Conservation (phyloP, 2,113 vertebrate genomes). For the Ophiodon elongatus region DNA sequence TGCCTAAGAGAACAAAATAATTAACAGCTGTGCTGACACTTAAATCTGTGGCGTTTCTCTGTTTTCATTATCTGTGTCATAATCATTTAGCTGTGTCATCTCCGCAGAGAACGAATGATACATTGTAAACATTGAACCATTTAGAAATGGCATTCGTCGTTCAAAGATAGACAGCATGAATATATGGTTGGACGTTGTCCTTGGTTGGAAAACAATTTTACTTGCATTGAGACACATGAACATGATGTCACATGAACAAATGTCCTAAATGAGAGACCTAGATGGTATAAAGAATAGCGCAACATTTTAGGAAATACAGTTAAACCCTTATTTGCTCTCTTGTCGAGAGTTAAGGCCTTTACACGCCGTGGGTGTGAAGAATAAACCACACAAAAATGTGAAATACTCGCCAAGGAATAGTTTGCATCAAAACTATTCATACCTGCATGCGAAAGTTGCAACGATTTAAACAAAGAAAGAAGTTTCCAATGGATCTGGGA, state of each 20-base stretch:
- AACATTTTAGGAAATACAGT: background rate
- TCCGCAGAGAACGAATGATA: slow-evolving; percentile 11
- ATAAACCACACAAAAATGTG: too few species aligned
- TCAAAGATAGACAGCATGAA: background rate
- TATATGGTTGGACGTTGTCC: background rate
- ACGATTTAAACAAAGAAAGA: too few species aligned
- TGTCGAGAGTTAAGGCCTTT: background rate
- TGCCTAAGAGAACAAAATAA: slow-evolving; percentile 55
- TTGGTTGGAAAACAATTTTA: background rate
- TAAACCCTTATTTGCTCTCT: background rate
- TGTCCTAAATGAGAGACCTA: background rate
- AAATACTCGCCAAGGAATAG: too few species aligned
- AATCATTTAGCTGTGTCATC: slow-evolving; percentile 67
- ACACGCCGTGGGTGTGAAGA: too few species aligned
- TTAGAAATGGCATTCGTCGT: background rate
- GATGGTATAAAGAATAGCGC: too few species aligned
- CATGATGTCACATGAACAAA: background rate
- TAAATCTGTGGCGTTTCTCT: slow-evolving; percentile 51
- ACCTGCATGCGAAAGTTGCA: too few species aligned
- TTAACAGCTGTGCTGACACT: slow-evolving; percentile 72
- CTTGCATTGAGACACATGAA: background rate
- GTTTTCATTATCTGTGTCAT: slow-evolving; percentile 69
- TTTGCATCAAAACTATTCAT: too few species aligned
- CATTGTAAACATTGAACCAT: slow-evolving; percentile 9
- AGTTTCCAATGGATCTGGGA: too few species aligned